A percentile compares a stretch with the other conserved stretches of the same genome.
These are phyloP conservation scores for Corella eumyota DNA, from an alignment of 23 tunicate genomes.

Conservation along the genomic window DNA sequence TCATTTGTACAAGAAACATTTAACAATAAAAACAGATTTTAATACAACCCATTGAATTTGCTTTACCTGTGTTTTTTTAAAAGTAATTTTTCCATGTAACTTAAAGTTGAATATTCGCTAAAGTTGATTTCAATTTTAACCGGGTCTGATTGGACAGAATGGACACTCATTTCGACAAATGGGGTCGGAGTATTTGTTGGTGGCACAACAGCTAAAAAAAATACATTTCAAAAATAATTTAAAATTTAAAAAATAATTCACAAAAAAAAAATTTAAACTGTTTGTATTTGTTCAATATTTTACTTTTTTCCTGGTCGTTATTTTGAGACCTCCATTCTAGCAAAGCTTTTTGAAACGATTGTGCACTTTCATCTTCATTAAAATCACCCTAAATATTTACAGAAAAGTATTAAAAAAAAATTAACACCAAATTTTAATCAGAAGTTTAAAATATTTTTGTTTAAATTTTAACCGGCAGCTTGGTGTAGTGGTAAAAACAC, in stretches of 20 bases:
- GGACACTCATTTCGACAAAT: conserved; percentile 54
- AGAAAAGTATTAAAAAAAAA: too few relatives aligned
- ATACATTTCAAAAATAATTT: too few relatives aligned
- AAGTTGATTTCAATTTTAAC: conserved; percentile 43
- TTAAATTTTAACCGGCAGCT: too few relatives aligned
- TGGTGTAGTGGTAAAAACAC: too few relatives aligned
- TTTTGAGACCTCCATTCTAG: conserved; percentile 32
- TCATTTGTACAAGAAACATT: too few relatives aligned
- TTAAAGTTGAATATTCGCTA: conserved; percentile 54
- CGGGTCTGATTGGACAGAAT: conserved; percentile 82
- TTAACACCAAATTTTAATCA: too few relatives aligned
- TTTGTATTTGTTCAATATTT: too few relatives aligned
- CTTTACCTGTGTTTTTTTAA: conserved; percentile 57
- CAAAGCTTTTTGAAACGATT: conserved; percentile 71
- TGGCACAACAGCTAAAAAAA: background rate
- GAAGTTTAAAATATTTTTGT: too few relatives aligned
- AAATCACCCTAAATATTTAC: conserved; percentile 51
- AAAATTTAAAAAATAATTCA: background rate
- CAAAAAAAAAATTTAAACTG: background rate
- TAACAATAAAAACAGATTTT: too few relatives aligned
- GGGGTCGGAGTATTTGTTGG: background rate
- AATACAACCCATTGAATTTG: background rate
- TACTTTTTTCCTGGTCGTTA: background rate
- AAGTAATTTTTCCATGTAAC: conserved; percentile 51
- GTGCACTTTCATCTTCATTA: conserved; percentile 77